phyloP scores from a whole-genome alignment of 1,140 invertebrate genomes.

The Drosophila kurseongensis region DNA sequence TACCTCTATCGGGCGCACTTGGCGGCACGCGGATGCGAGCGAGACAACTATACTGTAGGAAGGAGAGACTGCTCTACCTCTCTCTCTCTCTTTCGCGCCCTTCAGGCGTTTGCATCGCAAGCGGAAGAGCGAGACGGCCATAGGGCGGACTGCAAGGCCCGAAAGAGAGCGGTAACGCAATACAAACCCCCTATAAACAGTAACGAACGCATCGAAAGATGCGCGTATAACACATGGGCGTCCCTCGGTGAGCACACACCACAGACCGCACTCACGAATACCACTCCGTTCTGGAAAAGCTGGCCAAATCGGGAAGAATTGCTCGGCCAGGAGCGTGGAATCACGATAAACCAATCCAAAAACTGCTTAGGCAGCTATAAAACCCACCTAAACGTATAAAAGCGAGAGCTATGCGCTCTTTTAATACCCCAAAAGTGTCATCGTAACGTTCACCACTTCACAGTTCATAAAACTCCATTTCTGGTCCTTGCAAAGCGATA shows the following conservation, averaged over 20 bases:
- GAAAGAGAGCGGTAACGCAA: conserved; percentile 27
- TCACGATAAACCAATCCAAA: background rate
- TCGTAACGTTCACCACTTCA: conserved; percentile 28
- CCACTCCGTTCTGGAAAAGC: background rate
- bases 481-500: conserved; percentile 10
- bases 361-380: conserved; percentile 20
- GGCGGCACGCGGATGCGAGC: conserved; percentile 60
- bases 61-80: conserved; percentile 44
- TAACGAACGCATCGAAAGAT: conserved; percentile 7
- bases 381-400: background rate
- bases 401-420: background rate
- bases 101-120: conserved; percentile 43
- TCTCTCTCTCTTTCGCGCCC: conserved; percentile 36
- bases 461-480: conserved; percentile 18
- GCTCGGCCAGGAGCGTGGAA: background rate
- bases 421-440: background rate
- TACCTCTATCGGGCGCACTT: conserved; percentile 50
- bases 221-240: conserved; percentile 19
- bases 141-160: conserved; percentile 26
- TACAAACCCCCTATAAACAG: conserved; percentile 10
- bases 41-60: conserved; percentile 32
- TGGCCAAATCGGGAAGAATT: background rate
- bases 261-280: conserved; percentile 18
- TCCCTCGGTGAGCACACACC: conserved; percentile 3
- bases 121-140: conserved; percentile 41